Percentiles rank a stretch among this genome's conserved stretches.
Evolutionary conservation across 2,113 vertebrate species (phyloP).

Genomic region (Pseudopipra pipra): DNA sequence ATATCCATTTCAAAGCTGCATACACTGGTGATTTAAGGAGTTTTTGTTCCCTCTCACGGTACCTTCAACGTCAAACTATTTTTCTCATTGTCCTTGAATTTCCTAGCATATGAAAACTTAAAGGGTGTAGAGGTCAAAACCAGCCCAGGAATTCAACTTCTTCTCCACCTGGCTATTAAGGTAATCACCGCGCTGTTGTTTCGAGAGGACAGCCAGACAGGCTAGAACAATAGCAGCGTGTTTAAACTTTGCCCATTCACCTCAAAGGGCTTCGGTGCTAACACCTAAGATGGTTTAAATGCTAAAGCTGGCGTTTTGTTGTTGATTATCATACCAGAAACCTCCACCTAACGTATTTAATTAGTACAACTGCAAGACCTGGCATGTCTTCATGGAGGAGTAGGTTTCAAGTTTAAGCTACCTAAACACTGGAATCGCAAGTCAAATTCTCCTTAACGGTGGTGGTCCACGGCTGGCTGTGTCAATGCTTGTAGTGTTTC

Average conservation of each 20-base stretch:
- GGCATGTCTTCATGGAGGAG: not conserved
- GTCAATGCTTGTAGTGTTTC: not conserved
- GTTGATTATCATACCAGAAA: constrained; percentile 66
- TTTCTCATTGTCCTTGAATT: not conserved
- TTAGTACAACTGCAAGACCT: constrained; percentile 18
- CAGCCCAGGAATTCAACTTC: constrained; percentile 29
- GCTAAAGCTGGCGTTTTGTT: constrained; percentile 21
- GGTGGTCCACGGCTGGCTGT: not conserved
- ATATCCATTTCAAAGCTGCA: not conserved
- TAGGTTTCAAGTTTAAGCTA: not conserved
- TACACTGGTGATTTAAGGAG: not conserved
- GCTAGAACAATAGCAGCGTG: constrained; percentile 14
- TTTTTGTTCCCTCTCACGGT: not conserved
- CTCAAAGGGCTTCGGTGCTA: constrained; percentile 49
- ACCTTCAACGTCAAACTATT: not conserved
- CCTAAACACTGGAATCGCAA: not conserved
- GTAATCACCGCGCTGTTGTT: constrained; percentile 40
- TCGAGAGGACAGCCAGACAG: constrained; percentile 12
- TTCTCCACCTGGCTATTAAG: constrained; percentile 25
- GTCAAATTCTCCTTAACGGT: not conserved
- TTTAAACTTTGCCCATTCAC: constrained; percentile 54
- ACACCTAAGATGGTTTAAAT: constrained; percentile 46
- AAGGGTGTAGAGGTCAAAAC: not conserved
- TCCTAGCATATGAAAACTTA: not conserved
- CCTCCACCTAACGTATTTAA: not conserved